Conservation (phyloP, 2,888 invertebrate species). For the Antheraea yamamai region DNA sequence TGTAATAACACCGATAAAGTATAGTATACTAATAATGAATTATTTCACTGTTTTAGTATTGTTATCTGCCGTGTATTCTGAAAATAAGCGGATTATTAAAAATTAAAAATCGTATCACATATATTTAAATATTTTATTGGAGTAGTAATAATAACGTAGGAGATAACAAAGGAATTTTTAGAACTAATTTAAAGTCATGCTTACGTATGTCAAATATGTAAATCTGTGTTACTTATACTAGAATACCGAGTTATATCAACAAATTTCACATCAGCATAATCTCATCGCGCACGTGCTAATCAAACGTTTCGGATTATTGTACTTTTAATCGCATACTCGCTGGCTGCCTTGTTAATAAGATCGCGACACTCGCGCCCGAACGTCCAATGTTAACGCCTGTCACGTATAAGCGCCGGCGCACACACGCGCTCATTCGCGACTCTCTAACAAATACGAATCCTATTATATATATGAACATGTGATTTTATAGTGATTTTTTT, state of each 20-base stretch:
- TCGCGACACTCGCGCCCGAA: conserved; percentile 23
- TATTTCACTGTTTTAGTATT: too few relatives aligned
- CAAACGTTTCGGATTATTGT: neutral
- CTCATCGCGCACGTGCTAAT: conserved; percentile 11
- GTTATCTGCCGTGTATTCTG: too few relatives aligned
- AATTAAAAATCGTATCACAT: too few relatives aligned
- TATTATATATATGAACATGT: conserved; percentile 30
- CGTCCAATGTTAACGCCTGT: conserved; percentile 16
- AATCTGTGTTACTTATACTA: neutral
- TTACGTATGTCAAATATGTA: neutral
- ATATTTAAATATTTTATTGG: too few relatives aligned
- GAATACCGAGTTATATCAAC: neutral
- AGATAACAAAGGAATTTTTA: neutral
- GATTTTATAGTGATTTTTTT: conserved; percentile 17
- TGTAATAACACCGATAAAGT: too few relatives aligned
- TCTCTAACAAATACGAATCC: conserved; percentile 28
- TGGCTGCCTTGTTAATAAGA: conserved; percentile 34
- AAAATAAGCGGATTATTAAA: too few relatives aligned
- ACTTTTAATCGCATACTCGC: conserved; percentile 24
- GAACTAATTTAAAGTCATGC: neutral
- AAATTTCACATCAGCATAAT: conserved; percentile 4
- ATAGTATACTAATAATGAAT: too few relatives aligned
- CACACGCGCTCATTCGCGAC: neutral
- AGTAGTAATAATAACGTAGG: too few relatives aligned
- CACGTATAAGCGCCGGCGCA: conserved; percentile 21